Evolutionary conservation across 1,140 invertebrate genomes (phyloP).

Genomic region (Sesamia nonagrioides): DNA sequence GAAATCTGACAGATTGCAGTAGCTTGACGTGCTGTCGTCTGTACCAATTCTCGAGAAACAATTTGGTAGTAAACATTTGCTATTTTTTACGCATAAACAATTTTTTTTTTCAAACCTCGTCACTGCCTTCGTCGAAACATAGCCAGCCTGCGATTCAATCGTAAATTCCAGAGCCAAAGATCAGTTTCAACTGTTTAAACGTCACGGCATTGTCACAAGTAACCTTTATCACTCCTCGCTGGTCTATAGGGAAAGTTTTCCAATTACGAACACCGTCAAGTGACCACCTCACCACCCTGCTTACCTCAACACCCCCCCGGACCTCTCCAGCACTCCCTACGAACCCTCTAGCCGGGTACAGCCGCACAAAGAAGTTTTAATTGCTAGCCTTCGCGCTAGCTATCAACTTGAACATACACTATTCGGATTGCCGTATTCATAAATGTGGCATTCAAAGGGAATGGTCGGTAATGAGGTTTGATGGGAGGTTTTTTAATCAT

Average conservation of each 20-base stretch:
- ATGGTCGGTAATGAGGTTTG: slow-evolving; percentile 27
- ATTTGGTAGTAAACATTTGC: no score
- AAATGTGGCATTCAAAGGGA: slow-evolving; percentile 55
- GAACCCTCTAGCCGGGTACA: slow-evolving; percentile 58
- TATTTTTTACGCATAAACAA: neutral
- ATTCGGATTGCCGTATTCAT: slow-evolving; percentile 74
- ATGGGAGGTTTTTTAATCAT: slow-evolving; percentile 31
- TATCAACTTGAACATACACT: slow-evolving; percentile 74
- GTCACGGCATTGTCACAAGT: slow-evolving; percentile 69
- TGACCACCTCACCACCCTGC: slow-evolving; percentile 61
- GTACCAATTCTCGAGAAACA: no score
- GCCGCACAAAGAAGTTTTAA: slow-evolving; percentile 83
- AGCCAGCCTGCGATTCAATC: neutral
- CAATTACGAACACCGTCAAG: slow-evolving; percentile 80
- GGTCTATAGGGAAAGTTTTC: slow-evolving; percentile 76
- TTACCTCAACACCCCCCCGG: slow-evolving; percentile 45
- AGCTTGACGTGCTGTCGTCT: no score
- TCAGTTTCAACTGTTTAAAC: slow-evolving; percentile 19
- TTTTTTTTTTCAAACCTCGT: neutral
- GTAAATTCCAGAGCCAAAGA: neutral
- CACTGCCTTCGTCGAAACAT: no score
- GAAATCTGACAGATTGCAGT: no score
- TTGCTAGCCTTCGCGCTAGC: slow-evolving; percentile 78
- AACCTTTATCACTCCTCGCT: slow-evolving; percentile 74
- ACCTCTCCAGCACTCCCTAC: slow-evolving; percentile 16